A percentile compares a stretch with the other conserved stretches of the same genome.
Evolutionary conservation across 2,113 vertebrate species (phyloP).

Genomic region (Marmota flaviventris): DNA sequence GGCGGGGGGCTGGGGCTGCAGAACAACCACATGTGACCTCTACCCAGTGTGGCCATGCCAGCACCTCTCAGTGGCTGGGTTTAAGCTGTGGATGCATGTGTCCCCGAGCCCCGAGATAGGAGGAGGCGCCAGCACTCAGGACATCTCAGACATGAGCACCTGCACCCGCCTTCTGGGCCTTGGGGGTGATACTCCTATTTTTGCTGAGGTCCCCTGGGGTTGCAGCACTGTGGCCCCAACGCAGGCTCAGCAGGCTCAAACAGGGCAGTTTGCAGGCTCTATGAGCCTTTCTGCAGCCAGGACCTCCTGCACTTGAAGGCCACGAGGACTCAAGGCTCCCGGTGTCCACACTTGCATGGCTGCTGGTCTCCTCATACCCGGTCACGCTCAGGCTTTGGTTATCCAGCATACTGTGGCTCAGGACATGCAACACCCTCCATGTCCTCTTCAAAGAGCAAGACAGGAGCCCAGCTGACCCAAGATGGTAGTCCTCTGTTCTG

Average conservation of each 20-base stretch:
- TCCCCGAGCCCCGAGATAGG: background rate
- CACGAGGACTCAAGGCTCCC: rapidly evolving
- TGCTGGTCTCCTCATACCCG: background rate
- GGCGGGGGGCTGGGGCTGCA: background rate
- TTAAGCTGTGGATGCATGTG: rapidly evolving
- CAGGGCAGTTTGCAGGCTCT: too few relatives aligned
- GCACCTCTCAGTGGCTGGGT: rapidly evolving
- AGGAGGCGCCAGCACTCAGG: background rate
- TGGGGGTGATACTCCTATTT: rapidly evolving
- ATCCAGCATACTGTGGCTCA: rapidly evolving
- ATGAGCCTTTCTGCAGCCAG: rapidly evolving
- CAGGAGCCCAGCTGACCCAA: rapidly evolving
- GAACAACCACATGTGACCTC: rapidly evolving
- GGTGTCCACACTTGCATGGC: rapidly evolving
- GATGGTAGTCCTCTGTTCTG: background rate
- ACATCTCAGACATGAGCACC: background rate
- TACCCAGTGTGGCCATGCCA: rapidly evolving
- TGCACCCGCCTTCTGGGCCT: background rate
- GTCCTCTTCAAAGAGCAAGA: rapidly evolving
- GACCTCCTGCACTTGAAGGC: too few relatives aligned
- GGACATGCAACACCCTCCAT: rapidly evolving
- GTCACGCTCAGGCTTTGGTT: rapidly evolving
- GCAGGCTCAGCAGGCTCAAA: too few relatives aligned
- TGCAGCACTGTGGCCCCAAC: too few relatives aligned
- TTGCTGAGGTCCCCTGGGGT: background rate